Evolutionary conservation across 2,797 vertebrate species (phyloP).

Genomic region (Myotis findleyi): DNA sequence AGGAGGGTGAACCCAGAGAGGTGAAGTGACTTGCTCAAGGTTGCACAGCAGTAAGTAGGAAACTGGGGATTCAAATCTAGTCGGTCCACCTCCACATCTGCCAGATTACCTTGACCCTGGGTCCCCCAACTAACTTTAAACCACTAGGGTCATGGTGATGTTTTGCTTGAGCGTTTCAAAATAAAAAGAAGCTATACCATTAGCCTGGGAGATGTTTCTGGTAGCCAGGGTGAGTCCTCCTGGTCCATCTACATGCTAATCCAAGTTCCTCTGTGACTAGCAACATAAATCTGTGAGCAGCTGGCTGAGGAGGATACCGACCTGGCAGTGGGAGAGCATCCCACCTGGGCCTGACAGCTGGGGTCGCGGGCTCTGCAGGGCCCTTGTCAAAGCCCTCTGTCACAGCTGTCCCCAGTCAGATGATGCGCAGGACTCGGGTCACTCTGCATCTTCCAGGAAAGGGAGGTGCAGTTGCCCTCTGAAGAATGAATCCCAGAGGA

Average conservation of each 20-base stretch:
- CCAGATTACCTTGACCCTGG: conserved; percentile 35
- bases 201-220: neutral
- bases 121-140: neutral
- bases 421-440: conserved; percentile 13
- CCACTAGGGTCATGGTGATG: neutral
- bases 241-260: neutral
- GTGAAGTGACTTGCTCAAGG: neutral
- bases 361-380: neutral
- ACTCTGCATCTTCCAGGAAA: neutral
- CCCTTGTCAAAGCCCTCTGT: neutral
- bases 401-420: conserved; percentile 54
- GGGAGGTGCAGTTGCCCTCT: neutral
- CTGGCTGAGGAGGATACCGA: conserved; percentile 5
- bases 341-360: conserved; percentile 55
- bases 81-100: neutral
- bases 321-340: neutral
- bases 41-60: neutral
- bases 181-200: neutral
- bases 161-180: neutral
- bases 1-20: neutral
- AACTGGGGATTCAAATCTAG: neutral
- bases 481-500: conserved; percentile 16
- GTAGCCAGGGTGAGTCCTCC: neutral
- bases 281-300: conserved; percentile 12
- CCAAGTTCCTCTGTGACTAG: conserved; percentile 34